Evolutionary conservation across 2,888 invertebrate genomes (phyloP).

Genomic region (Diaphora mendica): DNA sequence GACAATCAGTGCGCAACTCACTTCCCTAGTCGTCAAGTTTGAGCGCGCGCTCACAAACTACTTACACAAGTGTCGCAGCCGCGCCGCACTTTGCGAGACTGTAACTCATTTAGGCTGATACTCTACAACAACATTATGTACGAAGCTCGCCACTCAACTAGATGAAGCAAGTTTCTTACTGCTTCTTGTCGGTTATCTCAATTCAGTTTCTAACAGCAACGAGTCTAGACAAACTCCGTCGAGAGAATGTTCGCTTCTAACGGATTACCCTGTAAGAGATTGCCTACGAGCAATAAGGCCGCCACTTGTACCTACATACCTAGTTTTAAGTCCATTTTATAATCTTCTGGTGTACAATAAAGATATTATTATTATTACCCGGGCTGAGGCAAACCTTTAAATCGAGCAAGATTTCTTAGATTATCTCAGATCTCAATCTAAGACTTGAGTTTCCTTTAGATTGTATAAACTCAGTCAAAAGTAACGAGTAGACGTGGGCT

Average conservation of each 20-base stretch:
- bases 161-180: background rate
- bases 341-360: too few species aligned
- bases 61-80: constrained; percentile 6
- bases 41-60: constrained; percentile 6
- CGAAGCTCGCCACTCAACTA: constrained; percentile 1
- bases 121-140: constrained; percentile 13
- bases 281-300: too few species aligned
- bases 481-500: background rate
- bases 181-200: background rate
- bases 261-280: too few species aligned
- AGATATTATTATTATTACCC: too few species aligned
- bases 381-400: background rate
- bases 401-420: background rate
- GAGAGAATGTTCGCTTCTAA: background rate
- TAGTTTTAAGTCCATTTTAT: too few species aligned
- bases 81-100: constrained; percentile 7
- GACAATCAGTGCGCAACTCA: constrained; percentile 8
- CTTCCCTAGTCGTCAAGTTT: constrained; percentile 5
- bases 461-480: background rate
- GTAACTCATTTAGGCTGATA: constrained; percentile 12
- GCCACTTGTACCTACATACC: too few species aligned
- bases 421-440: background rate
- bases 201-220: background rate
- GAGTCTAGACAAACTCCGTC: background rate
- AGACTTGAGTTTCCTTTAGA: background rate